These are phyloP conservation scores for Arenaria interpres DNA, from an alignment of 2,113 vertebrate genomes.

Conservation along the genomic window DNA sequence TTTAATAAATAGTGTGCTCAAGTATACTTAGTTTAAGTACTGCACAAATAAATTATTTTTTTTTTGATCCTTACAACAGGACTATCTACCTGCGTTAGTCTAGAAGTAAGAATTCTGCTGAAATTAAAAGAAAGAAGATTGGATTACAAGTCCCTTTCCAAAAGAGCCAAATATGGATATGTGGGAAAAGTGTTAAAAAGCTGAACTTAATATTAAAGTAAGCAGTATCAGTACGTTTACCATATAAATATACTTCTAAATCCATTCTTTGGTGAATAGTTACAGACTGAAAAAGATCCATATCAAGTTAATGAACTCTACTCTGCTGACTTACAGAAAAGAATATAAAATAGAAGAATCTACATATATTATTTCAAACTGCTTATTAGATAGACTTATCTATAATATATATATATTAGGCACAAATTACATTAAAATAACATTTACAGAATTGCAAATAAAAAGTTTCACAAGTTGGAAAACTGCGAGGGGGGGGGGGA, in stretches of 20 bases:
- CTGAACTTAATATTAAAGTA: slow-evolving; percentile 38
- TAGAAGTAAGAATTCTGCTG: slow-evolving; percentile 27
- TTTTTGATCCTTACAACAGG: background rate
- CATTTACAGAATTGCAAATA: background rate
- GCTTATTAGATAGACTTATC: slow-evolving; percentile 54
- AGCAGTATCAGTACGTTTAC: slow-evolving; percentile 56
- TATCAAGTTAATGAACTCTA: slow-evolving; percentile 73
- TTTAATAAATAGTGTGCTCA: background rate
- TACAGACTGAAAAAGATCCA: slow-evolving; percentile 60
- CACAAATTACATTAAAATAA: slow-evolving; percentile 47
- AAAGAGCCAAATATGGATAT: background rate
- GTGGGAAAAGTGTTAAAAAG: slow-evolving; percentile 34
- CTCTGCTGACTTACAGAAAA: slow-evolving; percentile 59
- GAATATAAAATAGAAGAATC: slow-evolving; percentile 60
- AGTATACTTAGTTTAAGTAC: background rate
- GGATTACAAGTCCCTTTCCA: slow-evolving; percentile 5
- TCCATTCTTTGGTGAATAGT: slow-evolving; percentile 47
- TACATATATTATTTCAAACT: slow-evolving; percentile 58
- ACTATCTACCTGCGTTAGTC: background rate
- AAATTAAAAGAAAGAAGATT: slow-evolving; percentile 40
- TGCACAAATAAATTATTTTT: background rate
- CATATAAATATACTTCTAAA: slow-evolving; percentile 61
- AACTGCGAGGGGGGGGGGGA: background rate
- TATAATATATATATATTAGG: slow-evolving; percentile 36
- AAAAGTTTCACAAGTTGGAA: slow-evolving; percentile 16